Conservation (phyloP, 2,797 vertebrate species). For the Pipistrellus pipistrellus region DNA sequence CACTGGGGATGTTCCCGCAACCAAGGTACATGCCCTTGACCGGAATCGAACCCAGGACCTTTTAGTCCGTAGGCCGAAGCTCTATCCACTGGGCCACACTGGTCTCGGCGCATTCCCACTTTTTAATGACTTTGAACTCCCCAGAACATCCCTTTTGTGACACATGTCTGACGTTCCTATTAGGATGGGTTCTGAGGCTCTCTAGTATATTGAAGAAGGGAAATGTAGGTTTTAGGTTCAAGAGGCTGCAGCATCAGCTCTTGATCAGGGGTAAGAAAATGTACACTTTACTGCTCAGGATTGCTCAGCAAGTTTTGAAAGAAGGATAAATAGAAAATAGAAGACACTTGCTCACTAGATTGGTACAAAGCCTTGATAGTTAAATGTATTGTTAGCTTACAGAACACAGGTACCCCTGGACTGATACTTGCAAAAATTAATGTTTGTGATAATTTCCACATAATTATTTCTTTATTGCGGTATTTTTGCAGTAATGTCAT, state of each 20-base stretch:
- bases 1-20: too few species aligned
- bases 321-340: too few species aligned
- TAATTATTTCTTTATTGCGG: not conserved
- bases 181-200: not conserved
- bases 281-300: not conserved
- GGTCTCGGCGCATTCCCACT: too few species aligned
- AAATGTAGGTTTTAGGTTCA: not conserved
- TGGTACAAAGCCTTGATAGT: too few species aligned
- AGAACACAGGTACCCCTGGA: not conserved
- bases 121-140: not conserved
- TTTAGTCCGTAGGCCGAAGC: too few species aligned
- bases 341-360: too few species aligned
- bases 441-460: not conserved
- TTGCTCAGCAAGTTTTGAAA: not conserved
- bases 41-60: too few species aligned
- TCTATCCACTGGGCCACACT: too few species aligned
- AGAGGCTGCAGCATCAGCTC: not conserved
- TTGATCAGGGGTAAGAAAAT: not conserved
- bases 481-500: not conserved
- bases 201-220: not conserved
- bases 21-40: too few species aligned
- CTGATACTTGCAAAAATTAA: not conserved
- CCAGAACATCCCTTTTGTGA: not conserved
- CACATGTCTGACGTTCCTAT: not conserved
- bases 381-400: too few species aligned